These are phyloP conservation scores for Gila orcuttii DNA, from an alignment of 2,113 vertebrate genomes.

Conservation along the genomic window DNA sequence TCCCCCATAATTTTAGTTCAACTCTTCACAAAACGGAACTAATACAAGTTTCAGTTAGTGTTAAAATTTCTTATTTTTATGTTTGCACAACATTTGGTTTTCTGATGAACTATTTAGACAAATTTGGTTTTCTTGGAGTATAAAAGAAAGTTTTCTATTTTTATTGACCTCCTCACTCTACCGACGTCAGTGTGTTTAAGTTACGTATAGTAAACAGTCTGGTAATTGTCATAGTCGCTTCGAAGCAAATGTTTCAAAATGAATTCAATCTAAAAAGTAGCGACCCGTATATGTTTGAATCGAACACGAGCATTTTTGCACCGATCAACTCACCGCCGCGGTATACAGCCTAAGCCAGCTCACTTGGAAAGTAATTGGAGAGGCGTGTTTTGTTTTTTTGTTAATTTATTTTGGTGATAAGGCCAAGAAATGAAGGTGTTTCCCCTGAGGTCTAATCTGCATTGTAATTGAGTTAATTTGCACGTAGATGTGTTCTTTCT, in stretches of 20 bases:
- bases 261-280: background rate
- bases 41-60: background rate
- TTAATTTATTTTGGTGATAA: conserved; percentile 79
- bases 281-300: conserved; percentile 5
- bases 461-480: conserved; percentile 80
- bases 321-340: conserved; percentile 16
- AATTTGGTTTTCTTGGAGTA: background rate
- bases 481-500: conserved; percentile 69
- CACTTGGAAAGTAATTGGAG: conserved; percentile 75
- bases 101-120: background rate
- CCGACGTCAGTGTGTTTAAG: background rate
- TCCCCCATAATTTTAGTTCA: background rate
- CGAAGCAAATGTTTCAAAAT: background rate
- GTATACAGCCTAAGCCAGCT: conserved; percentile 54
- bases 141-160: background rate
- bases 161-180: background rate
- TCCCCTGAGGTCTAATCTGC: conserved; percentile 79
- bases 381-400: conserved; percentile 74
- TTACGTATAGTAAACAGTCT: background rate
- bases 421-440: conserved; percentile 66
- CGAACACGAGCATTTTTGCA: conserved; percentile 56
- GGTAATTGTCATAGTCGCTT: background rate
- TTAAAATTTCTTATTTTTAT: background rate
- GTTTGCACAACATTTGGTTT: background rate
- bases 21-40: background rate